Conservation (phyloP, 2,888 invertebrate species). For the Thymelicus lineola region DNA sequence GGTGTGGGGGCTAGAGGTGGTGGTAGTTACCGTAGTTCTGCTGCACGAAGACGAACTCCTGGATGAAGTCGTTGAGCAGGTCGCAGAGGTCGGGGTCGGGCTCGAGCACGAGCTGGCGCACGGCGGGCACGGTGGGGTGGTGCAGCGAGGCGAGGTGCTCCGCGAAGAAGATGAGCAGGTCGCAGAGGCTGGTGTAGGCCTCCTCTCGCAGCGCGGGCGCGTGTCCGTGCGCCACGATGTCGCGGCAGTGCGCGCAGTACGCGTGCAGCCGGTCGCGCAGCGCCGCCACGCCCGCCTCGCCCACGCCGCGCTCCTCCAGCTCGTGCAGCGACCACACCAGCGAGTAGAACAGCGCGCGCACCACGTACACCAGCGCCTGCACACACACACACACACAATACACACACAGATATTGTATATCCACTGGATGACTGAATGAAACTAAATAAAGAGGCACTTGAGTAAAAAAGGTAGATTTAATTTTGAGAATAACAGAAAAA, state of each 20-base stretch:
- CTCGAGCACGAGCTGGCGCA: constrained; percentile 89
- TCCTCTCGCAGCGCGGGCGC: constrained; percentile 89
- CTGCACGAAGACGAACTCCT: constrained; percentile 96
- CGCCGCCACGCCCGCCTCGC: constrained; percentile 77
- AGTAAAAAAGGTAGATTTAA: too few species aligned
- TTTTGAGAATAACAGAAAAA: too few species aligned
- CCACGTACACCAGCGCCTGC: constrained; percentile 77
- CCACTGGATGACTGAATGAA: too few species aligned
- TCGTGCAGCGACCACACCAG: constrained; percentile 94
- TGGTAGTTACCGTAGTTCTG: constrained; percentile 91
- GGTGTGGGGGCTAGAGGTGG: constrained; percentile 13
- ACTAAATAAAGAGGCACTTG: too few species aligned
- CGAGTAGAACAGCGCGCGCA: constrained; percentile 93
- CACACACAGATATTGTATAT: too few species aligned
- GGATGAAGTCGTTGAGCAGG: constrained; percentile 95
- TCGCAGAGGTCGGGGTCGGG: constrained; percentile 92
- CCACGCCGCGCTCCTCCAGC: constrained; percentile 65
- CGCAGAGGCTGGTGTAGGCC: constrained; percentile 98
- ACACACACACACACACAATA: background rate
- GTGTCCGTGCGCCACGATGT: constrained; percentile 44
- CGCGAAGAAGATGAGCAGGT: constrained; percentile 96
- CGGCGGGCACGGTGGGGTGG: constrained; percentile 65
- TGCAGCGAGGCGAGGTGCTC: constrained; percentile 87
- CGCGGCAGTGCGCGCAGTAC: constrained; percentile 89
- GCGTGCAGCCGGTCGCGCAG: constrained; percentile 89